A percentile compares a stretch with the other conserved stretches of the same genome.
These are phyloP conservation scores for Agrotis clavis DNA, from an alignment of 2,888 invertebrate genomes.

Conservation along the genomic window DNA sequence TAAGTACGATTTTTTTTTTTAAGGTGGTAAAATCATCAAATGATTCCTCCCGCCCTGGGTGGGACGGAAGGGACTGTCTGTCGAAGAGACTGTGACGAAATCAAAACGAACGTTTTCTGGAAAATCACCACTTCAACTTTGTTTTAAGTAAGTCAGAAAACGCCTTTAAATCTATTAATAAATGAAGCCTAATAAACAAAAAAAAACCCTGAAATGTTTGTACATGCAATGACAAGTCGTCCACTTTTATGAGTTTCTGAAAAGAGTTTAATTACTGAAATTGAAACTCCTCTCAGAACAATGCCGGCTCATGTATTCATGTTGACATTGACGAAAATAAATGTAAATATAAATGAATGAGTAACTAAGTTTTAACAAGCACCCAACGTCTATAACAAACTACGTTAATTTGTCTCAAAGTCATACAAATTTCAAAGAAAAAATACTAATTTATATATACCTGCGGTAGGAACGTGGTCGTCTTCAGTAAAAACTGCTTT, in stretches of 20 bases:
- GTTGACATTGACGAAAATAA: slow-evolving; percentile 42
- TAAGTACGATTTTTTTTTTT: too few species aligned
- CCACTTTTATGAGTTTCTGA: not conserved
- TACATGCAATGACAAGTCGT: not conserved
- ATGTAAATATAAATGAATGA: slow-evolving; percentile 12
- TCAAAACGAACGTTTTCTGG: too few species aligned
- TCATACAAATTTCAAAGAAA: slow-evolving; percentile 15
- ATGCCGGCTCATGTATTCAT: not conserved
- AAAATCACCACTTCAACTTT: not conserved
- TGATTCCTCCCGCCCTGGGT: too few species aligned
- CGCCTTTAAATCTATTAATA: too few species aligned
- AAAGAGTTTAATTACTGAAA: slow-evolving; percentile 28
- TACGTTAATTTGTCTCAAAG: not conserved
- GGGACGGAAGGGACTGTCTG: too few species aligned
- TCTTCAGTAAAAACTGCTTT: slow-evolving; percentile 93
- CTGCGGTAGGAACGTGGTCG: slow-evolving; percentile 84
- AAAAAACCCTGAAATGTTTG: slow-evolving; percentile 2
- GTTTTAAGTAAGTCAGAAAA: not conserved
- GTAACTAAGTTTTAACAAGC: slow-evolving; percentile 30
- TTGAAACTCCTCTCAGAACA: not conserved
- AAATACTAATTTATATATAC: slow-evolving; percentile 64
- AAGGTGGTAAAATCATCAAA: too few species aligned
- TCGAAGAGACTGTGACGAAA: too few species aligned
- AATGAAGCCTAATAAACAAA: too few species aligned
- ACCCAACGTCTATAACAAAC: slow-evolving; percentile 12